Conservation (phyloP, 2,797 vertebrate species). For the Syncerus caffer region DNA sequence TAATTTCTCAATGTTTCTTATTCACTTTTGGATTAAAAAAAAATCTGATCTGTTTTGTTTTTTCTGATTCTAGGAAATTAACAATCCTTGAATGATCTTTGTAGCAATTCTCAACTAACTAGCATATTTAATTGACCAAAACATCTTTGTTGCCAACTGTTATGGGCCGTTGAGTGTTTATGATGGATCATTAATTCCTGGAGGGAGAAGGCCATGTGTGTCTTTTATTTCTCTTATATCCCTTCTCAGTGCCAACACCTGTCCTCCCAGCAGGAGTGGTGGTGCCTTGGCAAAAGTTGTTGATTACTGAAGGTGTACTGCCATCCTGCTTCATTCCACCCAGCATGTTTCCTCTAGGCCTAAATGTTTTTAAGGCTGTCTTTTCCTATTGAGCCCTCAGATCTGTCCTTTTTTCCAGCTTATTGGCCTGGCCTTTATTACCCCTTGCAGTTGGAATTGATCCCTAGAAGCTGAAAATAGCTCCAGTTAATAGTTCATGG, state of each 20-base stretch:
- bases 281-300: not conserved
- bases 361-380: not conserved
- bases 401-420: not conserved
- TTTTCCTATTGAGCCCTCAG: not conserved
- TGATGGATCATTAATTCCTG: not conserved
- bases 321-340: not conserved
- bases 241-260: not conserved
- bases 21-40: not conserved
- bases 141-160: not conserved
- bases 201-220: not conserved
- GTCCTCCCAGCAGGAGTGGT: not conserved
- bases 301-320: not conserved
- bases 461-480: conserved; percentile 22
- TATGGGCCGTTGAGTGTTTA: not conserved
- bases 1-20: not conserved
- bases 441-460: not conserved
- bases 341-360: not conserved
- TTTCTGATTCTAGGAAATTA: not conserved
- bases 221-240: not conserved
- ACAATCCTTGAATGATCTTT: not conserved
- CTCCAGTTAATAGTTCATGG: not conserved
- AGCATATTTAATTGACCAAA: conserved; percentile 11
- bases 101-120: not conserved
- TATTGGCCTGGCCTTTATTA: not conserved
- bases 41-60: not conserved